phyloP scores from a whole-genome alignment of 2,113 vertebrate species.

The Ophthalmolycus amberensis region DNA sequence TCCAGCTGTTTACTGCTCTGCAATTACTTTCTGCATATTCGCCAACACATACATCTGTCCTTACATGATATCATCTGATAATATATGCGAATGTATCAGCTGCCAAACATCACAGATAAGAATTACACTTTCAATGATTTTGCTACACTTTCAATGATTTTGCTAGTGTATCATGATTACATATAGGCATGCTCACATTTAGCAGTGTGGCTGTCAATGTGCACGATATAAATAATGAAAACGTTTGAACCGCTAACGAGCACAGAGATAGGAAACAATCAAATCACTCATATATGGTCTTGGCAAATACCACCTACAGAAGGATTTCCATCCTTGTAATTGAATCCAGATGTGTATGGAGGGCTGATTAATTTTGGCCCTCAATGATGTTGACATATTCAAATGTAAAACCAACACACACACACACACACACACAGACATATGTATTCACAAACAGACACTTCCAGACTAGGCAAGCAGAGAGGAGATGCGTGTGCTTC shows the following conservation, averaged over 20 bases:
- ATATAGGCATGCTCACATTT: background rate
- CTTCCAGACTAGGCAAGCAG: conserved; percentile 46
- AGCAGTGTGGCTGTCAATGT: background rate
- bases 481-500: conserved; percentile 52
- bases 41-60: background rate
- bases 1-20: background rate
- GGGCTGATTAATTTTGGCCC: conserved; percentile 43
- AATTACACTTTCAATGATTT: background rate
- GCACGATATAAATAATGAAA: background rate
- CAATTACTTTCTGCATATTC: background rate
- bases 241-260: background rate
- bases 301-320: conserved; percentile 2
- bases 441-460: conserved; percentile 50
- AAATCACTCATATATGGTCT: conserved; percentile 1
- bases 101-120: too few relatives aligned
- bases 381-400: conserved; percentile 56
- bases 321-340: conserved; percentile 31
- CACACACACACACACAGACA: conserved; percentile 20
- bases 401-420: conserved; percentile 27
- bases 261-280: background rate
- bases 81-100: background rate
- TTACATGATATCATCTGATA: background rate
- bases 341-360: conserved; percentile 47
- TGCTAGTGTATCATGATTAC: background rate
- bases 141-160: background rate